These are phyloP conservation scores for Tetranychus truncatus DNA, from an alignment of 2,888 invertebrate genomes.

Conservation along the genomic window DNA sequence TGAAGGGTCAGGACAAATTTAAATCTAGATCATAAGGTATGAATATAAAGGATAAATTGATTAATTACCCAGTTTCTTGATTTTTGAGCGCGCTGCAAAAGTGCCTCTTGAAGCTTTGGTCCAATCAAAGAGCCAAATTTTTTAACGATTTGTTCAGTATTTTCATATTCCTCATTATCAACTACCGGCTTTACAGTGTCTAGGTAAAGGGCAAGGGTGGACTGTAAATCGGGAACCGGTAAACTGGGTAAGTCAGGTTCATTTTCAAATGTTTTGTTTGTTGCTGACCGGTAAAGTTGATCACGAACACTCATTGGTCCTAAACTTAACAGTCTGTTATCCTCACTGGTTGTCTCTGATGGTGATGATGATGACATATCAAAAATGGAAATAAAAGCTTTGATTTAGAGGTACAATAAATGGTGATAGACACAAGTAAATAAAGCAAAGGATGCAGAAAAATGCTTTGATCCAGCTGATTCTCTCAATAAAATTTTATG, in stretches of 20 bases:
- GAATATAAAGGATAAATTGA: background rate
- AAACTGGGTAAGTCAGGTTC: constrained; percentile 39
- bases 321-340: background rate
- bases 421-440: too few species aligned
- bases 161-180: constrained; percentile 35
- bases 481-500: too few species aligned
- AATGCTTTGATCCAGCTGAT: too few species aligned
- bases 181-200: constrained; percentile 38
- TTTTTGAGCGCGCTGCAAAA: constrained; percentile 35
- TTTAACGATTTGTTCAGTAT: constrained; percentile 35
- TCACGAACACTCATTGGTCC: constrained; percentile 17
- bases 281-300: constrained; percentile 15
- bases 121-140: constrained; percentile 39
- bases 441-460: too few species aligned
- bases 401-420: too few species aligned
- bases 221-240: constrained; percentile 39
- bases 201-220: constrained; percentile 40
- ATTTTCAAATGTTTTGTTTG: constrained; percentile 37
- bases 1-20: background rate
- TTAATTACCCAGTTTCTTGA: constrained; percentile 39
- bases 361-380: too few species aligned
- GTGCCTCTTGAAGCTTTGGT: constrained; percentile 35
- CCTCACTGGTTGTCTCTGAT: too few species aligned
- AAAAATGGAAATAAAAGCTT: too few species aligned
- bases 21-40: background rate